Evolutionary conservation across 2,888 invertebrate species (phyloP).

Genomic region (Junonia oenone): DNA sequence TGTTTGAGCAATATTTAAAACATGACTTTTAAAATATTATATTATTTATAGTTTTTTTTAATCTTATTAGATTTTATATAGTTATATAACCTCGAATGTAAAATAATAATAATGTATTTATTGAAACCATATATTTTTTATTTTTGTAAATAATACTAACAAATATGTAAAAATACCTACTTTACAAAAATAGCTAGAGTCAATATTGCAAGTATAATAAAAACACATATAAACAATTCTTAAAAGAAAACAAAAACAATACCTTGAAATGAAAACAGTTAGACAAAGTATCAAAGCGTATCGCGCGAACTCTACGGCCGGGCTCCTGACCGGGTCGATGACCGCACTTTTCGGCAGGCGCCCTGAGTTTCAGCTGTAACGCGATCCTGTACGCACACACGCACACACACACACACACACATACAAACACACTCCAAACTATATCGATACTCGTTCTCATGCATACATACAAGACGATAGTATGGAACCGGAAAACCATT

Average conservation of each 20-base stretch:
- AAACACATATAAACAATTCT: not conserved
- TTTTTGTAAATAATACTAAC: too few relatives aligned
- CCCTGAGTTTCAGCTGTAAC: constrained; percentile 77
- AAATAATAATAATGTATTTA: too few relatives aligned
- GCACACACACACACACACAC: too few relatives aligned
- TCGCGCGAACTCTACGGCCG: constrained; percentile 52
- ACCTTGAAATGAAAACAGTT: constrained; percentile 26
- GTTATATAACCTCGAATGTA: too few relatives aligned
- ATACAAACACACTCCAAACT: constrained; percentile 27
- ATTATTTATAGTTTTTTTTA: too few relatives aligned
- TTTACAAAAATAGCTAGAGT: too few relatives aligned
- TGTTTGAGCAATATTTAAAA: too few relatives aligned
- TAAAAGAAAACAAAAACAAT: constrained; percentile 4
- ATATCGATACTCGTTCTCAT: constrained; percentile 30
- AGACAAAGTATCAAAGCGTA: constrained; percentile 47
- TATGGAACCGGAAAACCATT: constrained; percentile 46
- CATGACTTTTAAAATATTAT: too few relatives aligned
- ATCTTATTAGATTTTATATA: too few relatives aligned
- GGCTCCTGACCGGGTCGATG: constrained; percentile 70
- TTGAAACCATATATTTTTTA: too few relatives aligned
- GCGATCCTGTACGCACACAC: constrained; percentile 68
- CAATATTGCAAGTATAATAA: not conserved
- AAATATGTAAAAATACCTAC: too few relatives aligned
- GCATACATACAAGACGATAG: constrained; percentile 19
- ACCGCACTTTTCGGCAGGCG: constrained; percentile 77